Evolutionary conservation across 2,113 vertebrate species (phyloP), one percentile per base, ranked within the genome.

Genomic region (Dissostichus mawsoni): DNA sequence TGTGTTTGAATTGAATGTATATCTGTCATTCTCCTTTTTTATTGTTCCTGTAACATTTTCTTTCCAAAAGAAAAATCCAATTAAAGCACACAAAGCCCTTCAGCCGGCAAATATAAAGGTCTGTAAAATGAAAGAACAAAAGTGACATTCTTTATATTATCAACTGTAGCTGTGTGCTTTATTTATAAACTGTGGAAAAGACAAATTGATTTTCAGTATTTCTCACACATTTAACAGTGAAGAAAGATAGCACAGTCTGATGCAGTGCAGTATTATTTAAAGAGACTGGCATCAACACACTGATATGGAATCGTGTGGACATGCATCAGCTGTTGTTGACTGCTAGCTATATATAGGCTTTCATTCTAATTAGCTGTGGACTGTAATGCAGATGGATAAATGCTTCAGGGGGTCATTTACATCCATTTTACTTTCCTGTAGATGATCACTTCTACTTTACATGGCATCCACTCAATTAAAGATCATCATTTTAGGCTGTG

Each of bases 321-420:
- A 13, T 51, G 65, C 66, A 11, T 55, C 20, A 52, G 51, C 33
- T 16, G 16, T 5, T 51, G 48, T 58, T 14, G 44, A 55, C 58
- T 41, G 59, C 11, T 4, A 67, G 73, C 72, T 69, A 8, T 12
- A 4, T n/a, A 58, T 11, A 69, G 68, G 68, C 82, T 85, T 84
- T 86, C 64, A 71, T 65, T 70, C 20, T 86, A 83, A 89, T 90
- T 78, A 87, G 74, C 51, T 18, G 11, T 44, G 57, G 59, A 64
- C 50, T n/a, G 73, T 78, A 67, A 69, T 72, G 56, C 69, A 33
- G 78, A 72, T 36, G 68, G 23, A 62, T 69, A 70, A 75, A 80
- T 50, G 67, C 65, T 52, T 56, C 47, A 33, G 59, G 47, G 68
- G 81, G 70, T 90, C 75, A 76, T 86, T 76, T 75, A 20, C 33